Evolutionary conservation across 2,797 vertebrate genomes (phyloP).

Genomic region (Acropternis orthonyx): DNA sequence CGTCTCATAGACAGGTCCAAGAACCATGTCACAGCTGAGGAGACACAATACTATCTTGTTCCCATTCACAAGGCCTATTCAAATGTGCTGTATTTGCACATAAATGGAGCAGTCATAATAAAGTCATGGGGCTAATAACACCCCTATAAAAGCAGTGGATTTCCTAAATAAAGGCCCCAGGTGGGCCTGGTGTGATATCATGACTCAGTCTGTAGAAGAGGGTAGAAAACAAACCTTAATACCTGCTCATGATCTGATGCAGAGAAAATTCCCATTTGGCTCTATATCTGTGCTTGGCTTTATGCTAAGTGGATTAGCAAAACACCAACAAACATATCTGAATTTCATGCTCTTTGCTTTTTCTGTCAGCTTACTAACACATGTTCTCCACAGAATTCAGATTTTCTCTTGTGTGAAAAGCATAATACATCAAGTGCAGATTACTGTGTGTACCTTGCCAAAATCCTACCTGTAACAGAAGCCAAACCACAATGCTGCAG

Average conservation of each 20-base stretch:
- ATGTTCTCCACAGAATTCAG: conserved; percentile 35
- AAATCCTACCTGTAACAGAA: conserved; percentile 5
- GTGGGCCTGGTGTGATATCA: background rate
- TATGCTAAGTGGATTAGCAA: conserved; percentile 57
- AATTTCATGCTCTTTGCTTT: conserved; percentile 61
- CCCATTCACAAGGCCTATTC: background rate
- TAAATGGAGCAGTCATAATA: background rate
- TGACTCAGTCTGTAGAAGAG: background rate
- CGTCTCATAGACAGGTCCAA: background rate
- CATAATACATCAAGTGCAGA: background rate
- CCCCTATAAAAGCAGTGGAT: background rate
- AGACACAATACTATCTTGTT: background rate
- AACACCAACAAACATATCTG: conserved; percentile 39
- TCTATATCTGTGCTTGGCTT: conserved; percentile 22
- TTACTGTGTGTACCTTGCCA: background rate
- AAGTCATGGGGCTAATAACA: background rate
- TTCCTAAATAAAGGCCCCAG: background rate
- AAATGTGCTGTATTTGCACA: background rate
- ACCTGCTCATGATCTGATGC: conserved; percentile 28
- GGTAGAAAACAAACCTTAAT: conserved; percentile 30
- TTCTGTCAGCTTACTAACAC: conserved; percentile 39
- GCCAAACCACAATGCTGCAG: background rate
- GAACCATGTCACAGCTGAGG: background rate
- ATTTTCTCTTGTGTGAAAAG: conserved; percentile 34
- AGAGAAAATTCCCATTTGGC: conserved; percentile 45